A percentile compares a stretch with the other conserved stretches of the same genome.
phyloP scores from a whole-genome alignment of 2,113 vertebrate species.

The Zosterops hypoxanthus region DNA sequence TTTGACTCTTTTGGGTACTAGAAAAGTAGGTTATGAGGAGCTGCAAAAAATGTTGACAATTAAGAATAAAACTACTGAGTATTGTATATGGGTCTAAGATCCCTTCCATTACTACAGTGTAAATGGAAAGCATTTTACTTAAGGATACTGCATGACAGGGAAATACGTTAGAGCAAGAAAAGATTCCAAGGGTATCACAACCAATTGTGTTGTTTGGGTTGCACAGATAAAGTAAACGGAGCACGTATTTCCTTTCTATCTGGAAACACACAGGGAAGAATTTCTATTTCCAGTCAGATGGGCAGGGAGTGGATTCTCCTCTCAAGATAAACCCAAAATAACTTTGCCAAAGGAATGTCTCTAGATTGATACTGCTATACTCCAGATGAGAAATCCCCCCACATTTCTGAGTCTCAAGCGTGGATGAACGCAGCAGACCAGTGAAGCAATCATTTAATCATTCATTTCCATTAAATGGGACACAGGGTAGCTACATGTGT shows the following conservation, averaged over 20 bases:
- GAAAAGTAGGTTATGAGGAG: neutral
- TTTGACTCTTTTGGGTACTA: neutral
- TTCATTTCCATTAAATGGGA: neutral
- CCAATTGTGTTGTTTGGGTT: neutral
- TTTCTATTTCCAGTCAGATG: neutral
- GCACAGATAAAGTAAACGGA: neutral
- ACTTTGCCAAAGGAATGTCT: neutral
- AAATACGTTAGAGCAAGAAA: neutral
- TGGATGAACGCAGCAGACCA: neutral
- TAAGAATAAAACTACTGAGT: neutral
- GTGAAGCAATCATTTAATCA: neutral
- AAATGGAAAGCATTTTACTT: neutral
- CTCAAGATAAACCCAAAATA: neutral
- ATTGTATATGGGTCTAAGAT: neutral
- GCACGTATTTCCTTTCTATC: neutral
- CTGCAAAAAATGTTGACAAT: neutral
- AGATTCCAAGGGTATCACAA: neutral
- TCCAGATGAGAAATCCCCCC: neutral
- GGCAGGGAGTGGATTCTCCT: neutral
- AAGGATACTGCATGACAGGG: neutral
- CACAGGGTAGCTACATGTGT: neutral
- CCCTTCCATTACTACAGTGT: neutral
- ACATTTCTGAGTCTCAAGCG: neutral
- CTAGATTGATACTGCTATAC: neutral
- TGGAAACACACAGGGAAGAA: neutral